These are phyloP conservation scores for Sterrhoptilus dennistouni DNA, from an alignment of 2,113 vertebrate genomes.

Conservation along the genomic window DNA sequence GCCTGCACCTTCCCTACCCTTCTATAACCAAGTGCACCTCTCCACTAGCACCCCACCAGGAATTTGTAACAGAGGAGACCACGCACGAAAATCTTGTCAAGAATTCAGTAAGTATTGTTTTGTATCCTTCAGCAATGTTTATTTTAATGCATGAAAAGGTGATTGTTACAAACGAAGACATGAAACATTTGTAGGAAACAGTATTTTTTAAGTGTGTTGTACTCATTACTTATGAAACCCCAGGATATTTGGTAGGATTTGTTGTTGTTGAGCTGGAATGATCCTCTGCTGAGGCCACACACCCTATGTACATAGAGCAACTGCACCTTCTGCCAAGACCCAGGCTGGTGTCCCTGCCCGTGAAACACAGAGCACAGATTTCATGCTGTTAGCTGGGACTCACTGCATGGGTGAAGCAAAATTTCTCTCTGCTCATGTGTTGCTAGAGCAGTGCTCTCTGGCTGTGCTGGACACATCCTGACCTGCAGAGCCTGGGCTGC, in stretches of 20 bases:
- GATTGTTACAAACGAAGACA: not conserved
- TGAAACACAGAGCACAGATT: not conserved
- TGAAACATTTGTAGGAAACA: not conserved
- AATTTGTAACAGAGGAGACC: not conserved
- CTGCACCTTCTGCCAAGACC: not conserved
- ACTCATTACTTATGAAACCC: not conserved
- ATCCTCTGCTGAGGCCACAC: not conserved
- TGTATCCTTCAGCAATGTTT: not conserved
- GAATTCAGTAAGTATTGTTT: not conserved
- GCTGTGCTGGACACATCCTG: not conserved
- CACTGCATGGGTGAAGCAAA: rapidly evolving
- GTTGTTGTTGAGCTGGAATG: not conserved
- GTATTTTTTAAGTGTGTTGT: rapidly evolving
- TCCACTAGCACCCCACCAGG: not conserved
- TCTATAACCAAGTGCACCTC: too few relatives aligned
- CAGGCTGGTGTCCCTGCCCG: not conserved
- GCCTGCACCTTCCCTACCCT: not conserved
- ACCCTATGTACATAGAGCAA: not conserved
- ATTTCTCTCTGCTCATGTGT: not conserved
- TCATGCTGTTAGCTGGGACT: not conserved
- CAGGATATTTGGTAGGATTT: rapidly evolving
- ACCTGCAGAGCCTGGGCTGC: not conserved
- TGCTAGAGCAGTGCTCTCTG: not conserved
- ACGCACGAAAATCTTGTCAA: not conserved
- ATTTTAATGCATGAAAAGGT: not conserved